These are phyloP conservation scores for Lordiphosa andalusiaca DNA, from an alignment of 2,888 invertebrate species.

Conservation along the genomic window DNA sequence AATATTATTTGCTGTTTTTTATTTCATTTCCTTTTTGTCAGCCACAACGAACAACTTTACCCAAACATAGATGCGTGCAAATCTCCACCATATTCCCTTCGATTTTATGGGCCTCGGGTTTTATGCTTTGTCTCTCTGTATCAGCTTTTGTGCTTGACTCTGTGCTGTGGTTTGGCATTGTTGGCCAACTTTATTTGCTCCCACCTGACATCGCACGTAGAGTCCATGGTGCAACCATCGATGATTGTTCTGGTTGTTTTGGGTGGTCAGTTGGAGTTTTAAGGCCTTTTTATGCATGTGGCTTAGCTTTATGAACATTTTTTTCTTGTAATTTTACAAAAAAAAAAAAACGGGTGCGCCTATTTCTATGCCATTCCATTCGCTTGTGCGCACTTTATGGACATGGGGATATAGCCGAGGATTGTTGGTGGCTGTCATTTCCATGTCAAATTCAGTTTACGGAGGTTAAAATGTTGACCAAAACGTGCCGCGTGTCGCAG, in stretches of 20 bases:
- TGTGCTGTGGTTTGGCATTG: slow-evolving; percentile 44
- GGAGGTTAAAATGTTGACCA: slow-evolving; percentile 11
- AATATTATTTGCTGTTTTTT: no score
- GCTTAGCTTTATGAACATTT: slow-evolving; percentile 31
- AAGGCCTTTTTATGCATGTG: slow-evolving; percentile 46
- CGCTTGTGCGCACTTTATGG: slow-evolving; percentile 62
- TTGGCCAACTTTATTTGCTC: slow-evolving; percentile 52
- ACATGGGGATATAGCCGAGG: slow-evolving; percentile 32
- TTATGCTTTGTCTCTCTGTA: slow-evolving; percentile 36
- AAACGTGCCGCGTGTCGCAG: slow-evolving; percentile 3
- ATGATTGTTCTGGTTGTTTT: slow-evolving; percentile 29
- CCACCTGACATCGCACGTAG: slow-evolving; percentile 53
- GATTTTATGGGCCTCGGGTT: slow-evolving; percentile 53
- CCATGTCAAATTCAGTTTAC: slow-evolving; percentile 39
- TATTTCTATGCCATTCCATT: slow-evolving; percentile 29
- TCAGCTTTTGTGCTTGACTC: slow-evolving; percentile 20
- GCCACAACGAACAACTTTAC: background rate
- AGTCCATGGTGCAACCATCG: slow-evolving; percentile 21
- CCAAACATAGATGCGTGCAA: slow-evolving; percentile 6
- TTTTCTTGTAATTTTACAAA: slow-evolving; percentile 34
- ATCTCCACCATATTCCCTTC: slow-evolving; percentile 38
- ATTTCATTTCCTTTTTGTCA: no score
- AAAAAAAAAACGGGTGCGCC: slow-evolving; percentile 38
- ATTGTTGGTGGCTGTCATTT: slow-evolving; percentile 27
- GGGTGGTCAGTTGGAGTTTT: slow-evolving; percentile 55